A percentile compares a stretch with the other conserved stretches of the same genome.
Conservation (phyloP, 2,888 invertebrate species). For the Ceratothoa steindachneri region DNA sequence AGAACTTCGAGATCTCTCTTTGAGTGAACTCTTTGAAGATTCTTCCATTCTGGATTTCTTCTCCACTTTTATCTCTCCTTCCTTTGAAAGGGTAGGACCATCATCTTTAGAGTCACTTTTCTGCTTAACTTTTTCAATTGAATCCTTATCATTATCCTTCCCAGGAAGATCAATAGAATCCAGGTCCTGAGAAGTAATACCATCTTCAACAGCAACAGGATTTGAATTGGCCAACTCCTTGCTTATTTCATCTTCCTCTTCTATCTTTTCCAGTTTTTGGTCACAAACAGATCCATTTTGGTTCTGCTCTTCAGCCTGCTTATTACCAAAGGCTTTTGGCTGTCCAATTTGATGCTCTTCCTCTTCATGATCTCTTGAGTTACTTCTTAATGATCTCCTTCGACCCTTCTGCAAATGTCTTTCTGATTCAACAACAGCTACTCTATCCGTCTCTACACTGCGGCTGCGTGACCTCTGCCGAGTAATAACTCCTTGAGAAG, state of each 20-base stretch:
- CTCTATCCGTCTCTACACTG: conserved; percentile 28
- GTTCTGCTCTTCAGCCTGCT: background rate
- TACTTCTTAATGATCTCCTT: background rate
- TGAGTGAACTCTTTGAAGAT: background rate
- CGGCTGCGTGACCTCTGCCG: conserved; percentile 28
- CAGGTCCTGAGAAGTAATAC: too few species aligned
- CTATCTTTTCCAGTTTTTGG: background rate
- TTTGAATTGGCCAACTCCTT: too few species aligned
- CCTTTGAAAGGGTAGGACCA: background rate
- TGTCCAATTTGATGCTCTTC: background rate
- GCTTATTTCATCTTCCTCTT: background rate
- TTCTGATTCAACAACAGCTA: background rate
- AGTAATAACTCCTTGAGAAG: background rate
- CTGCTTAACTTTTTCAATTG: too few species aligned
- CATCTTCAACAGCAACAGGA: too few species aligned
- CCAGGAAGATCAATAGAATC: too few species aligned
- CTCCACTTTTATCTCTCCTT: background rate
- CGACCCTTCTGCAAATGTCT: background rate
- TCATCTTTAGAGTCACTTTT: conserved; percentile 4
- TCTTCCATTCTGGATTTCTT: conserved; percentile 10
- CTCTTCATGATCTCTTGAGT: background rate
- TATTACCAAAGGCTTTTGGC: background rate
- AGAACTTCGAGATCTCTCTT: conserved; percentile 11
- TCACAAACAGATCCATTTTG: background rate
- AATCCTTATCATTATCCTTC: too few species aligned